Evolutionary conservation across 2,797 vertebrate genomes (phyloP).

Genomic region (Eulemur coronatus): DNA sequence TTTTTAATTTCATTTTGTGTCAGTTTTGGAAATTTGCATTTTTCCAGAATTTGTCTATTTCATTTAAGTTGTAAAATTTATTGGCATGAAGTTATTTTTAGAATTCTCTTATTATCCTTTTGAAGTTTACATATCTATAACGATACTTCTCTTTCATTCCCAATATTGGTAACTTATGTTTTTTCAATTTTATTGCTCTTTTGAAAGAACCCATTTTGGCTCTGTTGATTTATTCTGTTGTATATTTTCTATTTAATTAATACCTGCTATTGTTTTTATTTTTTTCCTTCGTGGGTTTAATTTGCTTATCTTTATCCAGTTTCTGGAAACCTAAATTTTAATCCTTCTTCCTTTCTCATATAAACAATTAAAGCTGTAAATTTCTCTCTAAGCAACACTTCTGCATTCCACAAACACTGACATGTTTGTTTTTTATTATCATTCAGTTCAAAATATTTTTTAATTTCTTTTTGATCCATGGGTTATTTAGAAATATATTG

Average conservation of each 20-base stretch:
- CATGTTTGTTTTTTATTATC: constrained; percentile 15
- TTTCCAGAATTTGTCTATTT: background rate
- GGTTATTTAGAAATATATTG: background rate
- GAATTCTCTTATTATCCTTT: background rate
- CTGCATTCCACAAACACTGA: background rate
- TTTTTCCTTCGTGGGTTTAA: background rate
- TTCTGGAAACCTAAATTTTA: background rate
- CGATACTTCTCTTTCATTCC: background rate
- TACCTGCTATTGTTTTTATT: background rate
- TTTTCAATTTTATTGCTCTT: background rate
- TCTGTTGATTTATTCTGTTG: background rate
- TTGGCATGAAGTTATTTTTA: background rate
- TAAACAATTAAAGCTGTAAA: background rate
- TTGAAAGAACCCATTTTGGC: background rate
- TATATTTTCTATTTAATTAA: background rate
- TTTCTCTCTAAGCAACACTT: background rate
- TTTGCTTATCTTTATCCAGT: constrained; percentile 13
- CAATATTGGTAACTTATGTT: background rate
- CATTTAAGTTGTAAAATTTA: background rate
- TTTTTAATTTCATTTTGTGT: background rate
- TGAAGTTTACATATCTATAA: background rate
- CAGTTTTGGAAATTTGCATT: background rate
- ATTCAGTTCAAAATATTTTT: constrained; percentile 7
- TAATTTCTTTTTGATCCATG: background rate
- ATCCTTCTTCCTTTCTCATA: background rate